Base-by-base conservation (phyloP, 2,113 vertebrate species). In the Bettongia penicillata region DNA sequence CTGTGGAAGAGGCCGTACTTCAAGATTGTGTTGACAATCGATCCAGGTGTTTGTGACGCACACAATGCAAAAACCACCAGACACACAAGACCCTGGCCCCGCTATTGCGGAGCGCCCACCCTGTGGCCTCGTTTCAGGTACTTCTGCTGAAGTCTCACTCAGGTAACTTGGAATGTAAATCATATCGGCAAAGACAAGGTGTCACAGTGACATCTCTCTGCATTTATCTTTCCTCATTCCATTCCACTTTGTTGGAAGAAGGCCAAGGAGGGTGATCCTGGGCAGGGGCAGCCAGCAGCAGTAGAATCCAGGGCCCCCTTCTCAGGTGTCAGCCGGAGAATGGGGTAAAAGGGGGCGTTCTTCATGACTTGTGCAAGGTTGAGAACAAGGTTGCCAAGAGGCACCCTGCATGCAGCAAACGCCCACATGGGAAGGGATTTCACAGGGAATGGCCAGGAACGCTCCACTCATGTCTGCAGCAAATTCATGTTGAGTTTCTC, bases 131-230 rank as follows among this genome's bases (percentile, higher is more conserved):
- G 98, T 99, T 99, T 99, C 99, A 99, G 99, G 99, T 99, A 99
- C 99, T 99, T 99, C 99, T 99, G 98, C 98, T 96, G 98, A 99
- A 99, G 99, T 99, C 98, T 99, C 99, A 99, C 99, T 99, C 99
- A 99, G 99, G 99, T 99, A 99, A 99, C 99, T 99, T 99, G 99
- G 99, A 99, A 99, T 99, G 99, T 99, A 99, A 99, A 98, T 98
- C 98, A 98, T 98, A 98, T 97, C 98, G 98, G 99, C 98, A 98
- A 98, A 98, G 97, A 98, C 98, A 98, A 97, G 98, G 98, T 97
- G 98, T 98, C 98, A 98, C 98, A 99, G 98, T 98, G 98, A 98
- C 98, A 98, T 98, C 98, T 98, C 98, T 98, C 98, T 98, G 98
- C 98, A 98, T 99, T 98, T 97, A 98, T 98, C 97, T 98, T 98